Conservation (phyloP, 2,113 vertebrate species). For the Macaca nemestrina region DNA sequence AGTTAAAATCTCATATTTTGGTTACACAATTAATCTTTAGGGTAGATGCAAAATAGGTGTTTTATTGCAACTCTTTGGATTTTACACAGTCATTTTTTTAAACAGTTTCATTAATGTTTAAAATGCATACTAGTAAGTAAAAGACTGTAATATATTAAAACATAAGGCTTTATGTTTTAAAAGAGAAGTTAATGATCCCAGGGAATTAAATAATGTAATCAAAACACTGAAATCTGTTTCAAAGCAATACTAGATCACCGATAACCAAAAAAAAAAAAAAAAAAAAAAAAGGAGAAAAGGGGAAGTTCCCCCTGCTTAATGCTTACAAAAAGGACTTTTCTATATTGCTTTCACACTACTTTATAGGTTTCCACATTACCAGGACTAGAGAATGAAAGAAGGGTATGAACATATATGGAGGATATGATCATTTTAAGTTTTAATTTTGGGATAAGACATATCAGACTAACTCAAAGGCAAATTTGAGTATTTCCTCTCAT, state of each 20-base stretch:
- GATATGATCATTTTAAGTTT: background rate
- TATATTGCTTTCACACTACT: background rate
- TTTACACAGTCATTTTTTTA: constrained; percentile 51
- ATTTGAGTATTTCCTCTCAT: background rate
- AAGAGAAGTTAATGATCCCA: background rate
- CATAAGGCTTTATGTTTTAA: constrained; percentile 53
- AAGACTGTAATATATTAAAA: constrained; percentile 55
- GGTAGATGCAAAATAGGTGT: constrained; percentile 23
- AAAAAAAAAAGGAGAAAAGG: no score
- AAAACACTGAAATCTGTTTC: constrained; percentile 37
- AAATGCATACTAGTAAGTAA: constrained; percentile 44
- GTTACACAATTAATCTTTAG: constrained; percentile 25
- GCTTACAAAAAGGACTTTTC: background rate
- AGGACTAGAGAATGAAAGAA: background rate
- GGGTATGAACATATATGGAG: background rate
- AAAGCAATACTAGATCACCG: background rate
- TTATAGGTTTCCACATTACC: background rate
- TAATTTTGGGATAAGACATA: background rate
- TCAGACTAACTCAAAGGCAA: background rate
- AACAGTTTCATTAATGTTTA: constrained; percentile 62
- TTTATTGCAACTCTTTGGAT: constrained; percentile 54
- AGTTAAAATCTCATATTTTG: constrained; percentile 56
- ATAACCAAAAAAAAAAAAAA: background rate
- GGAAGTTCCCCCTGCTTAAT: background rate
- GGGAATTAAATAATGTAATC: constrained; percentile 40